Base-by-base conservation (phyloP, 2,888 invertebrate genomes). In the Phragmatobia fuliginosa region DNA sequence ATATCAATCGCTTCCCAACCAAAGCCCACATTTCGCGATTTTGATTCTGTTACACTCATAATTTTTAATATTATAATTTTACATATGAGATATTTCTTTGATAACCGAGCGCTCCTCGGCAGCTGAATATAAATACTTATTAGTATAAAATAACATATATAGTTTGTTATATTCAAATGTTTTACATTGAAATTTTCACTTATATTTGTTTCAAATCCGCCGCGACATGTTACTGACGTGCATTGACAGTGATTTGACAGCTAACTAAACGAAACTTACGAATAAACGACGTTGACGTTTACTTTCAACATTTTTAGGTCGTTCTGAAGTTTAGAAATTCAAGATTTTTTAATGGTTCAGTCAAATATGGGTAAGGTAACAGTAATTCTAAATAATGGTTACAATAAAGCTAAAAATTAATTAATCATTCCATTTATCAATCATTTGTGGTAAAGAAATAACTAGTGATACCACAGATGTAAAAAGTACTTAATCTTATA, bases 1-100 rank as follows among this genome's bases (percentile, higher is more conserved):
- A 94, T 93, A 68, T 94, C 92, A 32, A 94, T 84, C 2, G 85
- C 77, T 21, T 83, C 73, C 88, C 87, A 89, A 38, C 83, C 67
- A 21, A 72, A 66, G 2, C 70, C 68, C 21, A 70, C 67, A 25
- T 83, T 75, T 1, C 87, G 86, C 21, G 77, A 64, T 78, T 82
- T 87, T 6, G 84, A 80, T 63, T 72, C 76, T 16, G 65, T 38
- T 25, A 28, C n/a, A 68, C 75, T 77, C 81, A 82, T 82, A 28
- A 33, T 72, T 62, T 62, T 56, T 38, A n/a, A 56, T n/a, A 18
- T 33, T 1, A 31, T 31, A 21, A 31, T 49, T 32, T 65, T 65
- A 38, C 10, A 28, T 33, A 10, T 0, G 45, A 52, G n/a, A 41
- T 45, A 11, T n/a, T 33, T 25, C 33, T n/a, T 52, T 25, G 8